These are phyloP conservation scores for Schlechtendalia chinensis DNA, from an alignment of 1,140 invertebrate species.

Conservation along the genomic window DNA sequence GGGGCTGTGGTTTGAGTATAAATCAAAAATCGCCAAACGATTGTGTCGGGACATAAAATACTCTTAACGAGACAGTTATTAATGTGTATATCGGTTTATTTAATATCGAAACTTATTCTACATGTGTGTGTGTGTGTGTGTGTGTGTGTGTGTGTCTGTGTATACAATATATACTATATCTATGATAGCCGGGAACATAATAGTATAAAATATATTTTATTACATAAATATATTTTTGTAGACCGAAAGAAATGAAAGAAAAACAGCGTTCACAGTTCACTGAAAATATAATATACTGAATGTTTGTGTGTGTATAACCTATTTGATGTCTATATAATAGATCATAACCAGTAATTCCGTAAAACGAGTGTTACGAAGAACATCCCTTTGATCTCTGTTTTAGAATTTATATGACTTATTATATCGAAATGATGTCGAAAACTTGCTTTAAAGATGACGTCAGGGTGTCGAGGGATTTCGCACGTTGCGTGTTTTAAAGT, in stretches of 20 bases:
- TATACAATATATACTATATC: too few relatives aligned
- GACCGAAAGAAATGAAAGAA: neutral
- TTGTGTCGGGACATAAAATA: constrained; percentile 16
- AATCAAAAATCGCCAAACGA: constrained; percentile 43
- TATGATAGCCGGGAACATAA: too few relatives aligned
- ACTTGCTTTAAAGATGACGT: constrained; percentile 29
- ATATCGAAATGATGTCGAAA: constrained; percentile 30
- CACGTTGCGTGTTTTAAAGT: constrained; percentile 26
- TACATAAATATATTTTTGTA: constrained; percentile 6
- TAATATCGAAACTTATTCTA: neutral
- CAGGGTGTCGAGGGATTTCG: constrained; percentile 27
- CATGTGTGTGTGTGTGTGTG: too few relatives aligned
- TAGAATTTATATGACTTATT: constrained; percentile 44
- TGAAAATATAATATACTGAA: too few relatives aligned
- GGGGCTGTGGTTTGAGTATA: constrained; percentile 1
- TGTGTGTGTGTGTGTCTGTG: too few relatives aligned
- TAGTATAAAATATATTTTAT: too few relatives aligned
- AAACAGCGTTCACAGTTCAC: neutral
- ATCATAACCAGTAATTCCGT: constrained; percentile 20
- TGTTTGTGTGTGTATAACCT: neutral
- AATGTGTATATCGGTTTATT: constrained; percentile 19
- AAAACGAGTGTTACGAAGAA: constrained; percentile 26
- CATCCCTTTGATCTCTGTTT: constrained; percentile 26
- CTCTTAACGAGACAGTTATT: constrained; percentile 38
- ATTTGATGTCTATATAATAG: constrained; percentile 23